These are phyloP conservation scores for Lemur catta DNA, from an alignment of 2,797 vertebrate genomes.

Conservation along the genomic window DNA sequence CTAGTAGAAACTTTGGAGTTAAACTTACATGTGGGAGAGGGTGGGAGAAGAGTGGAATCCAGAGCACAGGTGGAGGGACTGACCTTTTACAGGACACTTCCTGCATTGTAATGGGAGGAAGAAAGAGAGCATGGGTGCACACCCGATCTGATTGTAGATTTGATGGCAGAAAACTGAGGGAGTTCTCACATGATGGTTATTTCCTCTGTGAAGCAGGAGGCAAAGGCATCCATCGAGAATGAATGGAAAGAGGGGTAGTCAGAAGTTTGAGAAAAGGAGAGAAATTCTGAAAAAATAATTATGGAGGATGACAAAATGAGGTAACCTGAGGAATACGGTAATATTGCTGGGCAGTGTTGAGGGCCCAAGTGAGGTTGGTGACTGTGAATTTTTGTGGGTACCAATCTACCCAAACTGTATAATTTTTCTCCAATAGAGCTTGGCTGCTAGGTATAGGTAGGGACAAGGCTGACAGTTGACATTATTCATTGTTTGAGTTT, in stretches of 20 bases:
- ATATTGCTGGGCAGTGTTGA: neutral
- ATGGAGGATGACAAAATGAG: neutral
- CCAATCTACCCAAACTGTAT: neutral
- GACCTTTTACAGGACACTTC: neutral
- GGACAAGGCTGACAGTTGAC: neutral
- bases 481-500: neutral
- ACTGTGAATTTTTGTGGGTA: neutral
- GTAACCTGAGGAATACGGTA: neutral
- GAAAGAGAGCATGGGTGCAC: neutral
- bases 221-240: conserved; percentile 21
- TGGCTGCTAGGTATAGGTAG: neutral
- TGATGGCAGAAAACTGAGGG: neutral
- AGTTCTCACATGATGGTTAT: neutral
- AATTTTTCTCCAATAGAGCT: neutral
- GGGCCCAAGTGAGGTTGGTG: neutral
- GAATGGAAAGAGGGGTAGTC: neutral
- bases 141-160: conserved; percentile 25
- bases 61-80: neutral
- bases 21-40: neutral
- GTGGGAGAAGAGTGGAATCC: neutral
- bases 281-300: neutral
- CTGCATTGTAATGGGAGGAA: neutral
- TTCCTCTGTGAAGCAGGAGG: conserved; percentile 39
- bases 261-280: conserved; percentile 31
- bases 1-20: conserved; percentile 1